Base-by-base conservation (phyloP, 2,797 vertebrate species). In the Clarias laeviceps region DNA sequence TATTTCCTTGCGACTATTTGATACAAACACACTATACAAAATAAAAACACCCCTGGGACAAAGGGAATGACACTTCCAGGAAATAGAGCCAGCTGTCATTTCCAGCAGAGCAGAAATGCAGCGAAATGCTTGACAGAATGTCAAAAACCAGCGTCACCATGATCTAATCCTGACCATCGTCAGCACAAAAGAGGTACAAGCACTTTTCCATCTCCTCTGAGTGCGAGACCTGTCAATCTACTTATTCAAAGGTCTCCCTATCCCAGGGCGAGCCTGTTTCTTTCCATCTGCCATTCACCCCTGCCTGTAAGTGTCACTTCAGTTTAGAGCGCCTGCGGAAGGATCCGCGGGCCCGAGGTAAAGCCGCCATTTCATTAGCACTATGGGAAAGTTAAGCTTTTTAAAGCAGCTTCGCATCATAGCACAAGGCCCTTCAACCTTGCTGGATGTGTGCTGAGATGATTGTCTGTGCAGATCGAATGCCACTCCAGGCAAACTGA, bases 221-320 rank as follows among this genome's bases (percentile, higher is more conserved):
- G 91, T 91, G 91, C 88, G 89, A 88, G 86, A 88, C 88, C 93
- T 93, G 94, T 94, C 94, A 95, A 91, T 94, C 93, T 94, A 90
- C 89, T 90, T 91, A 93, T 94, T 94, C 93, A 92, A 91, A 92
- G 92, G 89, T 92, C 87, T 88, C 85, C 85, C 87, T 89, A 90
- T 91, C 89, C 90, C 87, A 80, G 22, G 89, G 92, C 92, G 92
- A 94, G 92, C 89, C 92, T 91, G 50, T 78, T 81, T 70, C 83
- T 84, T 77, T 77, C 91, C 91, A 90, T 88, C 85, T 90, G 89
- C 79, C 89, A 87, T 91, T 87, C 56, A 90, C 92, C 91, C 91
- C 87, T 90, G 91, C 91, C 93, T 91, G 88, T 91, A 87, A 91
- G 92, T 94, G 94, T 95, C 93, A 93, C 93, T 94, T 95, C 88